Conservation (phyloP, 2,113 vertebrate species). For the Serinus canaria region DNA sequence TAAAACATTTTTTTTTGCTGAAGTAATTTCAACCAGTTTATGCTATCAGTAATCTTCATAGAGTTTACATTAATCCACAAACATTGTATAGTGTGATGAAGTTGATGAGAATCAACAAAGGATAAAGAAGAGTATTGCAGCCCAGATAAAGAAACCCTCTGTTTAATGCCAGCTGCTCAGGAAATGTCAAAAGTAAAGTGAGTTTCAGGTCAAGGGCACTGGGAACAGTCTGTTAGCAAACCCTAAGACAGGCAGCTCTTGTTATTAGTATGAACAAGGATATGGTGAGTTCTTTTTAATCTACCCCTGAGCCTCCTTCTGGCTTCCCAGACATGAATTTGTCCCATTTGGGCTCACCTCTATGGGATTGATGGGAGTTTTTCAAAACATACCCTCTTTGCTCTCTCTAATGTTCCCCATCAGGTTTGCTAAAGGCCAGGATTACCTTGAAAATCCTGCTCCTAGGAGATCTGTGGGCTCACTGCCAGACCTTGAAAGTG, state of each 20-base stretch:
- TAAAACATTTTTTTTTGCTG: background rate
- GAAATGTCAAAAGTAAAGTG: slow-evolving; percentile 63
- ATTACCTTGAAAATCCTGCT: slow-evolving; percentile 39
- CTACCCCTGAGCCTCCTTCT: background rate
- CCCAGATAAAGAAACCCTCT: slow-evolving; percentile 49
- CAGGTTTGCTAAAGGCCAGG: background rate
- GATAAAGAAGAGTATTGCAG: slow-evolving; percentile 43
- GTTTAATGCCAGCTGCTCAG: slow-evolving; percentile 67
- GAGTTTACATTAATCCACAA: slow-evolving; percentile 55
- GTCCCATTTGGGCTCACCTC: background rate
- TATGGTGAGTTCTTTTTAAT: slow-evolving; percentile 44
- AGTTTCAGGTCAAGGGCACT: slow-evolving; percentile 61
- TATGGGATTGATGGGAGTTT: slow-evolving; percentile 10
- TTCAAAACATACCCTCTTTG: background rate
- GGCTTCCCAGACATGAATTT: background rate
- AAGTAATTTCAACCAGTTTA: background rate
- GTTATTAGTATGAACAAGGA: slow-evolving; percentile 54
- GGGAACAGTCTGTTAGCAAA: slow-evolving; percentile 51
- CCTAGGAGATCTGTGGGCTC: background rate
- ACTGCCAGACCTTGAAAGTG: background rate
- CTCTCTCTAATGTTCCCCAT: background rate
- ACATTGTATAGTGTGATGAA: slow-evolving; percentile 53
- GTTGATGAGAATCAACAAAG: slow-evolving; percentile 64
- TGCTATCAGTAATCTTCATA: slow-evolving; percentile 20
- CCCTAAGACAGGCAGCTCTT: slow-evolving; percentile 38